Conservation (phyloP, 2,113 vertebrate genomes). For the Ochotona curzoniae region DNA sequence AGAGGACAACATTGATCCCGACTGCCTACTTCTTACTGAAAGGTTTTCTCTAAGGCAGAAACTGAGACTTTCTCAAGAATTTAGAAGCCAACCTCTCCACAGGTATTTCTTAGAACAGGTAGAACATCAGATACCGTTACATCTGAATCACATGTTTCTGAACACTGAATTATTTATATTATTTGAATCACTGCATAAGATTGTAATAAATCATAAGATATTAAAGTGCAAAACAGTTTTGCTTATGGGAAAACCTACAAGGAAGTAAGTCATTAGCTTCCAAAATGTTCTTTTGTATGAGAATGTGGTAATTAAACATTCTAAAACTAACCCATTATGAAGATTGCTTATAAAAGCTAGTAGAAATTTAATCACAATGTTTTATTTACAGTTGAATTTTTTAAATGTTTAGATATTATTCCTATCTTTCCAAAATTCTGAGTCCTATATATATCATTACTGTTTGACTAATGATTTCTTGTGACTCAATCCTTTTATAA, state of each 20-base stretch:
- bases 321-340: slow-evolving; percentile 7
- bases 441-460: neutral
- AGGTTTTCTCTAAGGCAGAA: neutral
- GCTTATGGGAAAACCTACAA: neutral
- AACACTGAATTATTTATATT: neutral
- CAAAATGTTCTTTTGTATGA: neutral
- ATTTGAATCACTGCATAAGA: neutral
- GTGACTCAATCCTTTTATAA: neutral
- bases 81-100: neutral
- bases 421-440: neutral
- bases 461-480: neutral
- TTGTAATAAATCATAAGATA: neutral
- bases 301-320: neutral
- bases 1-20: neutral
- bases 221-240: neutral
- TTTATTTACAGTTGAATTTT: neutral
- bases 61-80: neutral
- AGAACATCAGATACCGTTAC: neutral
- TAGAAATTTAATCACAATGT: neutral
- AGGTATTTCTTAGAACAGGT: neutral
- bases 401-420: neutral
- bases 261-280: neutral
- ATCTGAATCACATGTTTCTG: neutral
- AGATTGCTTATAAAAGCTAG: neutral
- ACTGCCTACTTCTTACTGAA: neutral